Percentiles rank a stretch among this genome's conserved stretches.
phyloP scores from a whole-genome alignment of 2,113 vertebrate species.

The Echinops telfairi region DNA sequence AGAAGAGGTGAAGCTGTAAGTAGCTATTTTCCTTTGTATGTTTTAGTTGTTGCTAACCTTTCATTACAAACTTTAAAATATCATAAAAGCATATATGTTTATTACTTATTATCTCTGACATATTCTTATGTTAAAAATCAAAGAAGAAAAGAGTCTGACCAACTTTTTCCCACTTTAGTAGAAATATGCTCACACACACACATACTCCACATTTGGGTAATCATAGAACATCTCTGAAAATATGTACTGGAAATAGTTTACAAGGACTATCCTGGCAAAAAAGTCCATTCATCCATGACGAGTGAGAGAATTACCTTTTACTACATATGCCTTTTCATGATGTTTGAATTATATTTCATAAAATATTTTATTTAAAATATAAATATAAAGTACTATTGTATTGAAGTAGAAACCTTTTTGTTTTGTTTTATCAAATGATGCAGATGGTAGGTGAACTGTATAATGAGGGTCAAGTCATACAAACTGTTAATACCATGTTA shows the following conservation, averaged over 20 bases:
- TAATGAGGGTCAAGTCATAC: background rate
- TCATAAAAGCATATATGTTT: background rate
- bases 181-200: background rate
- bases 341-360: slow-evolving; percentile 33
- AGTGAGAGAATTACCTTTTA: background rate
- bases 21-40: background rate
- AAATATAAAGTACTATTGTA: background rate
- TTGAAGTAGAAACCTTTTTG: background rate
- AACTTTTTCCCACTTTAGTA: slow-evolving; percentile 1
- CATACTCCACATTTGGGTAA: background rate
- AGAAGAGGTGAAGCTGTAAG: background rate
- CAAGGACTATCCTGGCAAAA: background rate
- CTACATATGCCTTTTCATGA: background rate
- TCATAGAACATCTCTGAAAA: background rate
- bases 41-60: background rate
- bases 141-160: background rate
- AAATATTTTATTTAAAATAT: slow-evolving; percentile 16
- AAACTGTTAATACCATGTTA: background rate
- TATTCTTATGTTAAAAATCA: background rate
- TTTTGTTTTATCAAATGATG: background rate
- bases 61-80: slow-evolving; percentile 12
- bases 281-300: background rate
- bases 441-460: background rate
- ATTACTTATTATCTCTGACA: background rate
- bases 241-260: background rate